Percentiles rank a stretch among this genome's conserved stretches.
These are phyloP conservation scores for Oryzias curvinotus DNA, from an alignment of 2,113 vertebrate species.

Conservation along the genomic window DNA sequence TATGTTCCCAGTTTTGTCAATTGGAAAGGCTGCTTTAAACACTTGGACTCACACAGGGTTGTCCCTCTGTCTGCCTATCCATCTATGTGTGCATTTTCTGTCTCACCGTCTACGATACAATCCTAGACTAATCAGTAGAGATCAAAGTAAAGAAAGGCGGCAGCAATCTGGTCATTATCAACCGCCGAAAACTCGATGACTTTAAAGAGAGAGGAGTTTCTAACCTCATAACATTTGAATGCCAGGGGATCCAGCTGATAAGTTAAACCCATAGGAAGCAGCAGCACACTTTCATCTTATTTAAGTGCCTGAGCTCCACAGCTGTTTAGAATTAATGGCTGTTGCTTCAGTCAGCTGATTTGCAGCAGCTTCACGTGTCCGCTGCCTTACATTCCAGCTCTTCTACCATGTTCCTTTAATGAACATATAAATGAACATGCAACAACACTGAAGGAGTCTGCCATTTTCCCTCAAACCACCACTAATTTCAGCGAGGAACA, in stretches of 20 bases:
- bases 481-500: conserved; percentile 27
- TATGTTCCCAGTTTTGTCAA: too few species aligned
- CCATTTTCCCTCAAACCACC: conserved; percentile 16
- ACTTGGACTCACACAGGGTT: too few species aligned
- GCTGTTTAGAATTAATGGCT: conserved; percentile 38
- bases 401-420: conserved; percentile 13
- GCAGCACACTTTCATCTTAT: conserved; percentile 20
- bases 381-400: conserved; percentile 21
- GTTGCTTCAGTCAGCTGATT: conserved; percentile 42
- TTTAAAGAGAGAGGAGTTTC: conserved; percentile 1
- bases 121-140: neutral
- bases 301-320: conserved; percentile 28
- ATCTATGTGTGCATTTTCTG: neutral
- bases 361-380: conserved; percentile 24
- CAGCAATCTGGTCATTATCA: conserved; percentile 1
- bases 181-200: neutral
- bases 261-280: conserved; percentile 27
- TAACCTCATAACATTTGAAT: neutral
- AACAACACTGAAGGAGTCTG: conserved; percentile 7
- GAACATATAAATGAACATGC: neutral
- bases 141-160: neutral
- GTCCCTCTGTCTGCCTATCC: too few species aligned
- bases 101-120: too few species aligned
- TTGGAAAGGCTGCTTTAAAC: too few species aligned
- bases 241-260: conserved; percentile 22